Evolutionary conservation across 1,140 invertebrate genomes (phyloP).

Genomic region (Vanessa atalanta): DNA sequence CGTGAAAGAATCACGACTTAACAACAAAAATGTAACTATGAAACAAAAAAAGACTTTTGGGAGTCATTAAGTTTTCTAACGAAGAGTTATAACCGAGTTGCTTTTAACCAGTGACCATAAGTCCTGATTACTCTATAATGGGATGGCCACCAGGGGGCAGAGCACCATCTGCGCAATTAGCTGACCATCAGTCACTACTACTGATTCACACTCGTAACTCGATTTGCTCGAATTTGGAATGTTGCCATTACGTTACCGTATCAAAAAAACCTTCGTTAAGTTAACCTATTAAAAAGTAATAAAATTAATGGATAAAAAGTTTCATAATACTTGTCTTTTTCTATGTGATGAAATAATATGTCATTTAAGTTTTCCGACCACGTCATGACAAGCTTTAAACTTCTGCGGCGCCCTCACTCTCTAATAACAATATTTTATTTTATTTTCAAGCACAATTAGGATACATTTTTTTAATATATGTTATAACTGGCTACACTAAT

Average conservation of each 20-base stretch:
- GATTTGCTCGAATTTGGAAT: not conserved
- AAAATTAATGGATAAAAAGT: too few species aligned
- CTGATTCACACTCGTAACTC: not conserved
- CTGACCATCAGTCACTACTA: constrained; percentile 6
- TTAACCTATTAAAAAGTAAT: not conserved
- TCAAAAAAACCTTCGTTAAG: not conserved
- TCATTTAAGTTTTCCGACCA: too few species aligned
- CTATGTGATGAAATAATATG: too few species aligned
- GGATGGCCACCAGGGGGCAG: constrained; percentile 23
- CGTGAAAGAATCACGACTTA: not conserved
- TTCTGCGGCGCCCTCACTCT: too few species aligned
- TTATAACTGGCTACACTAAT: too few species aligned
- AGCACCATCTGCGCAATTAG: constrained; percentile 22
- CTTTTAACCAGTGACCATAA: constrained; percentile 37
- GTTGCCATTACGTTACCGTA: not conserved
- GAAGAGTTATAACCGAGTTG: constrained; percentile 29
- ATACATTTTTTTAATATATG: too few species aligned
- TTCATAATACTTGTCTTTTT: too few species aligned
- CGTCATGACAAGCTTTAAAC: too few species aligned
- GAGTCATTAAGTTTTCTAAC: constrained; percentile 34
- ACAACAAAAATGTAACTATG: constrained; percentile 7
- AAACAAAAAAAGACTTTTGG: constrained; percentile 10
- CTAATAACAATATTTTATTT: too few species aligned
- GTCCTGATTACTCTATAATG: constrained; percentile 28
- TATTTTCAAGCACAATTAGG: too few species aligned